Percentiles rank a stretch among this genome's conserved stretches.
Evolutionary conservation across 2,797 vertebrate species (phyloP).

Genomic region (Schizothorax lantsangensis): DNA sequence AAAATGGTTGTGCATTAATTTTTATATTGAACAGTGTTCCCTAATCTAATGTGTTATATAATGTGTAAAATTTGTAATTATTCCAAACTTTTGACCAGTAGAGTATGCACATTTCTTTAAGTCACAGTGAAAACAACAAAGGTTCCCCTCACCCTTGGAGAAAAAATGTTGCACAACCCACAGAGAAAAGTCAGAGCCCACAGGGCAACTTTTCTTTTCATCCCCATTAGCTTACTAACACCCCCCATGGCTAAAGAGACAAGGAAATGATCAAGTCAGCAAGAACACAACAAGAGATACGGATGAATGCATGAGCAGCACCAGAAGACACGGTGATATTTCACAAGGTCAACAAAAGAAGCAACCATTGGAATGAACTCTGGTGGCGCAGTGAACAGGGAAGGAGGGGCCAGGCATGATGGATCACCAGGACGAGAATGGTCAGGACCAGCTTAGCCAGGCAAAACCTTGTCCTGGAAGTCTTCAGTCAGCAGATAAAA

Average conservation of each 20-base stretch:
- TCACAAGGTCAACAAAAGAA: slow-evolving; percentile 87
- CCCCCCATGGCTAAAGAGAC: slow-evolving; percentile 69
- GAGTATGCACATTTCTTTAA: slow-evolving; percentile 28
- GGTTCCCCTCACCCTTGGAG: slow-evolving; percentile 23
- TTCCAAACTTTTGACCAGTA: background rate
- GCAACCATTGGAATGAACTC: slow-evolving; percentile 78
- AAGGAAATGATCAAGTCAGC: slow-evolving; percentile 73
- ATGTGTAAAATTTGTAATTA: background rate
- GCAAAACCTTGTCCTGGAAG: slow-evolving; percentile 79
- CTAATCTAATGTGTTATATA: background rate
- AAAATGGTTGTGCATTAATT: background rate
- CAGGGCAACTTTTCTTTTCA: slow-evolving; percentile 65
- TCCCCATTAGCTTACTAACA: slow-evolving; percentile 70
- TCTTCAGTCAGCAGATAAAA: slow-evolving; percentile 82
- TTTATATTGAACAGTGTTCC: background rate
- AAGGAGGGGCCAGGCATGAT: slow-evolving; percentile 81
- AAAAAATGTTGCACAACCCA: slow-evolving; percentile 65
- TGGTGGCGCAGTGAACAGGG: slow-evolving; percentile 74
- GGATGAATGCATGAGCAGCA: slow-evolving; percentile 72
- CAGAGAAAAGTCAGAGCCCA: slow-evolving; percentile 59
- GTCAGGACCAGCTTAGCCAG: slow-evolving; percentile 84
- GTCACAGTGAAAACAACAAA: slow-evolving; percentile 34
- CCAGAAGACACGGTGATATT: slow-evolving; percentile 77
- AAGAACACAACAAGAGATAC: slow-evolving; percentile 69
- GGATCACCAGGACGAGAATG: slow-evolving; percentile 86